Conservation (phyloP, 2,113 vertebrate species). For the Rhinolophus ferrumequinum region DNA sequence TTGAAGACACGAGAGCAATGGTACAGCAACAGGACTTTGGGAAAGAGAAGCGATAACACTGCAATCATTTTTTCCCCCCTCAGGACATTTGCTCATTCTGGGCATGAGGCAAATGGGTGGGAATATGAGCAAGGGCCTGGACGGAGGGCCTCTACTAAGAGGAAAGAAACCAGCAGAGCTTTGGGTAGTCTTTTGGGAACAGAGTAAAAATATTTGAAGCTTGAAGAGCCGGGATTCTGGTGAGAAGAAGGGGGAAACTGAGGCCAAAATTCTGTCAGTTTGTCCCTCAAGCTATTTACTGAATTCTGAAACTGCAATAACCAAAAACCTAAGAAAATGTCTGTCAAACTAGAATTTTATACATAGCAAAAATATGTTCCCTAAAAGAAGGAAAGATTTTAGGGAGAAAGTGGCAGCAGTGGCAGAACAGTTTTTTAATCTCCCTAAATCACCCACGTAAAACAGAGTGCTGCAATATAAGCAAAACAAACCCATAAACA, state of each 20-base stretch:
- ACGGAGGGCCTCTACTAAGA: not conserved
- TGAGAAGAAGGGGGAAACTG: not conserved
- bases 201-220: not conserved
- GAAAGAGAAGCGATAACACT: not conserved
- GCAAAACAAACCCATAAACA: not conserved
- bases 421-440: not conserved
- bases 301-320: not conserved
- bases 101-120: not conserved
- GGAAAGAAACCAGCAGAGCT: not conserved
- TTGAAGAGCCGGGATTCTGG: not conserved
- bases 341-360: not conserved
- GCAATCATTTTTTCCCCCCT: not conserved
- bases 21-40: not conserved
- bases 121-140: not conserved
- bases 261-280: not conserved
- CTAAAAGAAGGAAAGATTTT: not conserved
- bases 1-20: not conserved
- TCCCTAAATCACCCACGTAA: not conserved
- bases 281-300: not conserved
- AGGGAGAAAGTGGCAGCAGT: not conserved
- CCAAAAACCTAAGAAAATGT: not conserved
- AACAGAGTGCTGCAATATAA: not conserved
- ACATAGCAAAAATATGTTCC: not conserved
- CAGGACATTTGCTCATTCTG: not conserved
- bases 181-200: not conserved